Evolutionary conservation across 2,113 vertebrate genomes (phyloP).

Genomic region (Festucalex cinctus): DNA sequence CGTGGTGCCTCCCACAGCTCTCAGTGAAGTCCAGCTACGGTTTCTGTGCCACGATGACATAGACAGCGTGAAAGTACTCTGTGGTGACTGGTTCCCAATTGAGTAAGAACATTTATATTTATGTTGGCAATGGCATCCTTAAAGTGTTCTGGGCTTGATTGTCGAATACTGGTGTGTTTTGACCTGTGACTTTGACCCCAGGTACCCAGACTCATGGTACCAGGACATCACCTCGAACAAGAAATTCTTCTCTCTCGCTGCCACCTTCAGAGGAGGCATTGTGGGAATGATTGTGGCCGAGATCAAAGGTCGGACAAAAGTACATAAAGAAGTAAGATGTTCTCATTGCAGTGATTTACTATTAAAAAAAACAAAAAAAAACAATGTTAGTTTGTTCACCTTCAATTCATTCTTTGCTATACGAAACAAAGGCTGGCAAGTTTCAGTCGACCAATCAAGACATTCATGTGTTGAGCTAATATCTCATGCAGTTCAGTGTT

Average conservation of each 20-base stretch:
- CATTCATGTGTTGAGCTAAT: no score
- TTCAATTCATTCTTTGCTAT: no score
- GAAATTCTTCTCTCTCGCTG: conserved; percentile 98
- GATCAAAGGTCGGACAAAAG: conserved; percentile 96
- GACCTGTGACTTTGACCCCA: conserved; percentile 50
- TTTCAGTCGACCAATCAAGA: no score
- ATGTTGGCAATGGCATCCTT: not conserved
- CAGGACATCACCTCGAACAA: conserved; percentile 99
- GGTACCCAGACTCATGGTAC: conserved; percentile 99
- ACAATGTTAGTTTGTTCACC: no score
- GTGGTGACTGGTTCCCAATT: conserved; percentile 97
- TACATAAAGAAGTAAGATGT: conserved; percentile 91
- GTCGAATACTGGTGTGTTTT: not conserved
- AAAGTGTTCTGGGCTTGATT: not conserved
- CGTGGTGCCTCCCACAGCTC: conserved; percentile 87
- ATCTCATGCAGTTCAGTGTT: no score
- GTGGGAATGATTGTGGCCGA: conserved; percentile 99
- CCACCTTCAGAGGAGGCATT: conserved; percentile 90
- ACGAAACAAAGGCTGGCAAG: no score
- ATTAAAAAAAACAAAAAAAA: no score
- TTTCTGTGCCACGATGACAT: conserved; percentile 99
- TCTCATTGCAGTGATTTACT: not conserved
- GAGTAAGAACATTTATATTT: conserved; percentile 75
- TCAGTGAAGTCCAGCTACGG: conserved; percentile 93
- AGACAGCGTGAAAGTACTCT: conserved; percentile 94